Evolutionary conservation across 2,888 invertebrate genomes (phyloP).

Genomic region (Leptogaster cylindrica): DNA sequence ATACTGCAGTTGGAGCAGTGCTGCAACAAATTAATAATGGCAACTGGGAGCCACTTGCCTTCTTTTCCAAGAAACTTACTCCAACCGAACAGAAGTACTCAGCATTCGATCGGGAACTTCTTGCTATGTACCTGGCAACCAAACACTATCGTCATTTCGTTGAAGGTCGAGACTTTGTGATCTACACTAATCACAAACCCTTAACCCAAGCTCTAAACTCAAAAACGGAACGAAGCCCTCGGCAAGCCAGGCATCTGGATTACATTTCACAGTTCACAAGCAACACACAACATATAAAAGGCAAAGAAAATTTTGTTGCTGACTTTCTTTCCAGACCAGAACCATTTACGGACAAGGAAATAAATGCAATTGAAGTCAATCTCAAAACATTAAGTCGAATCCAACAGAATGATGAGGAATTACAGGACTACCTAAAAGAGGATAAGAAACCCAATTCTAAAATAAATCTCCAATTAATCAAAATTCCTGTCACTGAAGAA

Average conservation of each 20-base stretch:
- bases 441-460: not conserved
- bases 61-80: not conserved
- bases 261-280: not conserved
- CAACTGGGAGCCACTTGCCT: constrained; percentile 52
- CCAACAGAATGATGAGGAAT: not conserved
- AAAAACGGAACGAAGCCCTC: not conserved
- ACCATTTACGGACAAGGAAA: not conserved
- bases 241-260: not conserved
- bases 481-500: not conserved
- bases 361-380: not conserved
- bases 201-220: not conserved
- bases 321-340: not conserved
- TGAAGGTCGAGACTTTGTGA: not conserved
- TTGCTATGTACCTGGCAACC: not conserved
- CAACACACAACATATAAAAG: not conserved
- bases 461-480: not conserved
- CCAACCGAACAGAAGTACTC: not conserved
- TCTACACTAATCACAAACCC: not conserved
- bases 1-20: constrained; percentile 55
- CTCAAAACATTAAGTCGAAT: not conserved
- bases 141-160: not conserved
- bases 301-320: not conserved
- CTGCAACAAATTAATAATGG: constrained; percentile 53
- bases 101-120: not conserved
- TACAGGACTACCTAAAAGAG: not conserved